Percentiles rank a stretch among this genome's conserved stretches.
Evolutionary conservation across 2,888 invertebrate genomes (phyloP).

Genomic region (Cremastinae sp.): DNA sequence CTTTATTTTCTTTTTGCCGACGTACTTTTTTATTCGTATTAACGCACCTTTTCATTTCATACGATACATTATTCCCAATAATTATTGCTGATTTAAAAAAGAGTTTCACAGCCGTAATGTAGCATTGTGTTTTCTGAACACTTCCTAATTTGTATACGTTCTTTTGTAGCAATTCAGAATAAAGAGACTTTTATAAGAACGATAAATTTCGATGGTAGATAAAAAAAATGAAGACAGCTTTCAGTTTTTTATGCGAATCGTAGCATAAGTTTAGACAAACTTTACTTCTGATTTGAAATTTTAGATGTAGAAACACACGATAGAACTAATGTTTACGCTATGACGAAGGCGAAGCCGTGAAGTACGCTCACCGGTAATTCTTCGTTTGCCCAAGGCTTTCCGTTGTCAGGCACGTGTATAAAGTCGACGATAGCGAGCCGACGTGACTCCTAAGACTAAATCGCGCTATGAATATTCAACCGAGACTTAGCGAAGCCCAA

Average conservation of each 20-base stretch:
- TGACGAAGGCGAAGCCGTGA: not conserved
- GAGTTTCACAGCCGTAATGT: not conserved
- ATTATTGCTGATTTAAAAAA: constrained; percentile 23
- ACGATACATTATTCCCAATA: constrained; percentile 47
- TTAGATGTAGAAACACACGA: no score
- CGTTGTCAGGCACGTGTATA: constrained; percentile 22
- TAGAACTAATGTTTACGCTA: not conserved
- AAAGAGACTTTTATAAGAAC: no score
- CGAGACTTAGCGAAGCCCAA: constrained; percentile 18
- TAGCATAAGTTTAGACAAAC: not conserved
- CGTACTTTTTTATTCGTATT: not conserved
- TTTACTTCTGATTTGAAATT: not conserved
- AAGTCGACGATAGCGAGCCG: constrained; percentile 26
- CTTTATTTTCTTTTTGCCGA: not conserved
- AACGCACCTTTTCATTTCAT: constrained; percentile 25
- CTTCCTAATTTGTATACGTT: not conserved
- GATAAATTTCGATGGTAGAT: no score
- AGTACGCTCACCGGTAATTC: constrained; percentile 7
- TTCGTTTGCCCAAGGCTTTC: constrained; percentile 33
- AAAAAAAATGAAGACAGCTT: no score
- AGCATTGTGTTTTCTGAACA: constrained; percentile 5
- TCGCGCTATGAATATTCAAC: constrained; percentile 41
- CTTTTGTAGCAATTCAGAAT: no score
- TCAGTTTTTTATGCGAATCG: no score
- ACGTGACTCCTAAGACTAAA: constrained; percentile 20